Evolutionary conservation across 37 sponge, comb jelly and placozoan genomes (phyloP), one percentile per base, ranked within the genome.

Genomic region (Geodia barretti): DNA sequence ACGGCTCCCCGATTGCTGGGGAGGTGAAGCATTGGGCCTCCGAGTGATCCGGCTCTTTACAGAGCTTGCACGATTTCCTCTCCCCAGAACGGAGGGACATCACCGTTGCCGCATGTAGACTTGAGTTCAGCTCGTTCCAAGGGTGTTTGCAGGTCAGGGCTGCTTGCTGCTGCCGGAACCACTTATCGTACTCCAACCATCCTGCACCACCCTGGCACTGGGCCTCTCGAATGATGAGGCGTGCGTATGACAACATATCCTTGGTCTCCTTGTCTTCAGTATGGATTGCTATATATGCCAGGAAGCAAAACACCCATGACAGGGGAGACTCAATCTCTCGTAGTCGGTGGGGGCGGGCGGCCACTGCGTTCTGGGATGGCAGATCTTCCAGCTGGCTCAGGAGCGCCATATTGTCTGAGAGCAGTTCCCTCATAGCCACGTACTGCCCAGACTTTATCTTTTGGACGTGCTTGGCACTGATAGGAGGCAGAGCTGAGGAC

Each of bases 161-260:
- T 64, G 65, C 65, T 14, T 47, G 7, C n/a, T 29, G 65, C 30
- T 64, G 65, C n/a, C 65, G 65, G 65, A 64, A 64, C 65, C 25
- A 23, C 65, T 64, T 64, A 4, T 64, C 65, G 30, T 64, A 64
- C 65, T 64, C 65, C 20, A 64, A n/a, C 65, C 65, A 64, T 14
- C 65, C 65, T 24, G 65, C 20, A n/a, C 65, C 65, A 7, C 65
- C 65, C 8, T 64, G 65, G 29, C 65, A 29, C 65, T 64, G 65
- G n/a, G 65, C 30, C n/a, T 64, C 65, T 26, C n/a, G 25, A n/a
- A 64, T 19, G 20, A 19, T 64, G 65, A 64, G n/a, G 7, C 65
- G 8, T 7, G 5, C 65, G 20, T 64, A 64, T 19, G 65, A 29
- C 65, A 64, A n/a, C 65, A 64, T 7, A 14, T 47, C 14, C 11